These are phyloP conservation scores for Dinocampus coccinellae DNA, from an alignment of 2,888 invertebrate species.

Conservation along the genomic window DNA sequence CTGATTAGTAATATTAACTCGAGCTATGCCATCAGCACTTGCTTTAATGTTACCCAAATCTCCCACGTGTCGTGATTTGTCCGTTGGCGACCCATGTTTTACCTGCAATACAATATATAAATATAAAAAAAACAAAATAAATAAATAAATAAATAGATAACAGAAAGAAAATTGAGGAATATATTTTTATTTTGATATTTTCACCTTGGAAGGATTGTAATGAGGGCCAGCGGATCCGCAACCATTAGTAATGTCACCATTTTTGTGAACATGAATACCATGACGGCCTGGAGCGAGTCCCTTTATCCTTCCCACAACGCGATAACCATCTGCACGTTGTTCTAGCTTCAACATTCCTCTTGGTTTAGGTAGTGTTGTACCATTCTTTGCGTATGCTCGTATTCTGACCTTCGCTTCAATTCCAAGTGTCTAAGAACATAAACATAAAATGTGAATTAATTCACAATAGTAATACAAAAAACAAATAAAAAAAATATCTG, in stretches of 20 bases:
- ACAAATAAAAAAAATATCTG: conserved; percentile 64
- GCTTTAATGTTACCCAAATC: conserved; percentile 86
- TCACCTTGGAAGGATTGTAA: conserved; percentile 83
- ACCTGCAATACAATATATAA: conserved; percentile 45
- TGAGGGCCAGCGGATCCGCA: conserved; percentile 83
- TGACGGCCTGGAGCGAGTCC: conserved; percentile 79
- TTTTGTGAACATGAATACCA: conserved; percentile 81
- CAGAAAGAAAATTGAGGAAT: no score
- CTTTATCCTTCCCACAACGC: conserved; percentile 77
- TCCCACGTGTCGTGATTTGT: conserved; percentile 77
- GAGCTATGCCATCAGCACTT: conserved; percentile 74
- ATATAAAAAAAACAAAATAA: neutral
- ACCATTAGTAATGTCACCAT: conserved; percentile 77
- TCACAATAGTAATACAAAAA: neutral
- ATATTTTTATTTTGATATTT: no score
- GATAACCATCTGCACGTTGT: conserved; percentile 77
- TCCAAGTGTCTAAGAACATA: conserved; percentile 52
- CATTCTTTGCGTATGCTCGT: conserved; percentile 56
- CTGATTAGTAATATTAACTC: conserved; percentile 78
- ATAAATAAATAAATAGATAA: no score
- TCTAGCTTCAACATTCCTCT: conserved; percentile 77
- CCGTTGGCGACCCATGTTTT: conserved; percentile 77
- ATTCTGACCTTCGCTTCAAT: conserved; percentile 58
- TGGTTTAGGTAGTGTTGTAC: conserved; percentile 56
- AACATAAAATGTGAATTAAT: neutral